Base-by-base conservation (phyloP, 2,888 invertebrate species). In the Lasioglossum zephyrum region DNA sequence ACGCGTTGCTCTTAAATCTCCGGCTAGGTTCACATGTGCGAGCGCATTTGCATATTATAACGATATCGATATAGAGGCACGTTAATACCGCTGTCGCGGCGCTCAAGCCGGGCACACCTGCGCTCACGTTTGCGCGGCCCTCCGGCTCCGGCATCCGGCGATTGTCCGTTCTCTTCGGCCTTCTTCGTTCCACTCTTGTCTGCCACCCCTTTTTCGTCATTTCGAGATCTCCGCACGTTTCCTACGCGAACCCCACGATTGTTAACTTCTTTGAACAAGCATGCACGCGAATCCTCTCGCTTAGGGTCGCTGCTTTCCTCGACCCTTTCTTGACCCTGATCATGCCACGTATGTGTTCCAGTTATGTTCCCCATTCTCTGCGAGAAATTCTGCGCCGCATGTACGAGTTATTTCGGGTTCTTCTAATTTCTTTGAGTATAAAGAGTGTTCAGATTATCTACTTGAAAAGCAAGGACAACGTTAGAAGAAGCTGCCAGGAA, bases 41-140 rank as follows among this genome's bases (percentile, higher is more conserved):
- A 77, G 70, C 26, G 77, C 79, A 92, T 92, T 92, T 92, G 92
- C 92, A 92, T 92, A 92, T 92, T 92, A 91, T 91, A 92, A 92
- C 92, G 92, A 92, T 92, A 92, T 92, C 91, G 89, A 92, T 92
- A 92, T 91, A 84, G 89, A 81, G 85, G 91, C 87, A 88, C 90
- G 89, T 89, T 91, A 91, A 89, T 89, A 86, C 87, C 87, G 90
- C 80, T 88, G 92, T 88, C 89, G 88, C 86, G 73, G 79, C 83
- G 81, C 84, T 82, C 79, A 91, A 89, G 90, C 81, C 84, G 73
- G 79, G 89, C 82, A 88, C 89, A 87, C 88, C 90, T 85, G 89
- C 88, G 84, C 85, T 90, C 88, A 81, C 85, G 81, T 85, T 88
- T 79, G 81, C 86, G 83, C 87, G 84, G 78, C 73, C 76, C 88